These are phyloP conservation scores for Melieria crassipennis DNA, from an alignment of 2,888 invertebrate genomes.

Conservation along the genomic window DNA sequence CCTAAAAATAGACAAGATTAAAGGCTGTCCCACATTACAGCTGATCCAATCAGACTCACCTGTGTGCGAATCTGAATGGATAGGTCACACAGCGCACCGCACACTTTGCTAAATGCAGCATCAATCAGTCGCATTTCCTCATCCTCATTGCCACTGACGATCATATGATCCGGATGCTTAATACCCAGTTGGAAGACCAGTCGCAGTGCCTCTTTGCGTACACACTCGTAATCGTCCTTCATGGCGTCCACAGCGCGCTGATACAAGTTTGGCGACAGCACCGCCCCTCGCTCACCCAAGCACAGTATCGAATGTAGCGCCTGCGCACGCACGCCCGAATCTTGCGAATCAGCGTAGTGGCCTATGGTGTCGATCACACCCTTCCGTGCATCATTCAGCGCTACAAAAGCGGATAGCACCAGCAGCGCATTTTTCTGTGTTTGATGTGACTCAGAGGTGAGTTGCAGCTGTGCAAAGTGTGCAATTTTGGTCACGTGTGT, in stretches of 20 bases:
- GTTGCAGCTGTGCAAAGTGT: slow-evolving; percentile 60
- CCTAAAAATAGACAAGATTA: slow-evolving; percentile 55
- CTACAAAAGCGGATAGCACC: slow-evolving; percentile 58
- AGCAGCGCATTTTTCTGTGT: slow-evolving; percentile 64
- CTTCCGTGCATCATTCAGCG: slow-evolving; percentile 69
- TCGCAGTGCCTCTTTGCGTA: slow-evolving; percentile 85
- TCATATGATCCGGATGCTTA: slow-evolving; percentile 83
- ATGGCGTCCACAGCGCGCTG: slow-evolving; percentile 77
- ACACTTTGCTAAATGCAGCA: slow-evolving; percentile 95
- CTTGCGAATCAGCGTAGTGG: slow-evolving; percentile 86
- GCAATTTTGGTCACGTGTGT: slow-evolving; percentile 62
- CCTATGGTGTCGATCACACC: slow-evolving; percentile 79
- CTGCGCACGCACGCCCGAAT: slow-evolving; percentile 89
- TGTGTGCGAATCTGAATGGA: slow-evolving; percentile 87
- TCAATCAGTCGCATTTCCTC: slow-evolving; percentile 91
- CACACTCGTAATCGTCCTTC: slow-evolving; percentile 93
- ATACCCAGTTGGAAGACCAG: slow-evolving; percentile 87
- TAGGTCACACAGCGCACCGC: slow-evolving; percentile 91
- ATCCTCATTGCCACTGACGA: slow-evolving; percentile 75
- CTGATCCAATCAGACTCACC: slow-evolving; percentile 12
- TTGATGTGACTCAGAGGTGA: slow-evolving; percentile 61
- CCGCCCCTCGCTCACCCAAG: slow-evolving; percentile 83
- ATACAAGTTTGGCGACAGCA: slow-evolving; percentile 76
- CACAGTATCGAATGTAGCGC: slow-evolving; percentile 88
- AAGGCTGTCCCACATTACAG: too few relatives aligned